Evolutionary conservation across 1,140 invertebrate species (phyloP).

Genomic region (Venturia canescens): DNA sequence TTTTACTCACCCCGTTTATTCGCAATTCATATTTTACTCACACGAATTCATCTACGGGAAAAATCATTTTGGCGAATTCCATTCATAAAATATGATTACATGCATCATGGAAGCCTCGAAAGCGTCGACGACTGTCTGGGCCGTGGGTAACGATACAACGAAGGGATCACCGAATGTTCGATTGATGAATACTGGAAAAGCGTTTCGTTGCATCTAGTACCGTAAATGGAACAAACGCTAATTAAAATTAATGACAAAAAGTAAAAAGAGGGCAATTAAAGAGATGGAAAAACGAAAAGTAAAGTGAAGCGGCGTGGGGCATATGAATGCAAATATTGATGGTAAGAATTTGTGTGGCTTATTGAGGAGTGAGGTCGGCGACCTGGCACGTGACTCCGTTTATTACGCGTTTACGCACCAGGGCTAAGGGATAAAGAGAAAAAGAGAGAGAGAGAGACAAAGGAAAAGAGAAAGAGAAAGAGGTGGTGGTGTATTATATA

Average conservation of each 20-base stretch:
- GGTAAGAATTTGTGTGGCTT: neutral
- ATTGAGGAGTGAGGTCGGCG: neutral
- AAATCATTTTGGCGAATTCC: no score
- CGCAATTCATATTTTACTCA: no score
- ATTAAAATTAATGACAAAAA: neutral
- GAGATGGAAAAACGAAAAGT: neutral
- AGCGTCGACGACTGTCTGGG: no score
- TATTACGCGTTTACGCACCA: constrained; percentile 27
- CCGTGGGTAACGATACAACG: no score
- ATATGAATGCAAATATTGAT: constrained; percentile 4
- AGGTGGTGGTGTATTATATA: constrained; percentile 18
- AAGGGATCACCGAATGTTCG: no score
- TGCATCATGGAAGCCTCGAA: no score
- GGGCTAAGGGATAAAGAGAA: constrained; percentile 5
- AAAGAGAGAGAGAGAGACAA: neutral
- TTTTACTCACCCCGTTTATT: no score
- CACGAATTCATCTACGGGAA: no score
- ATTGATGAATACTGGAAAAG: no score
- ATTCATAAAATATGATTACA: no score
- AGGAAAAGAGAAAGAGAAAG: neutral
- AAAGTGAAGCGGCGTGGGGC: neutral
- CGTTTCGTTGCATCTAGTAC: no score
- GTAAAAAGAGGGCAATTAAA: neutral
- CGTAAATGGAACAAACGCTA: no score
- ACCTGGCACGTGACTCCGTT: constrained; percentile 33